Evolutionary conservation across 2,113 vertebrate species (phyloP), one percentile per base, ranked within the genome.

Genomic region (Xenopus borealis): DNA sequence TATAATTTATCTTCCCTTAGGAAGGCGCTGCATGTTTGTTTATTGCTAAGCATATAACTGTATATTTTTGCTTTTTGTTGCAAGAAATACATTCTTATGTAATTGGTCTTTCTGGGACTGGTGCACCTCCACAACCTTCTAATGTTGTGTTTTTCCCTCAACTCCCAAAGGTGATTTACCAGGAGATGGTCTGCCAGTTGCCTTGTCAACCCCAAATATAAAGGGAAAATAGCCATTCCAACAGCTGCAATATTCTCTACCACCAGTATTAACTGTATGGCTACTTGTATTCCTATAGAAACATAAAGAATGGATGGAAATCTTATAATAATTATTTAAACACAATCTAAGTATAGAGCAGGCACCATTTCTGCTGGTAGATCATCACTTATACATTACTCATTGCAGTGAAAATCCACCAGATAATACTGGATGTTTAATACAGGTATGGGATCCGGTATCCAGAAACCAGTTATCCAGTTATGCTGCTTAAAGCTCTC

Each of bases 31-130:
- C 20, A 58, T 75, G 65, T 45, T 19, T 69, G 74, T 57, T 45
- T 68, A n/a, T 75, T 46, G 62, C 67, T 75, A 69, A 50, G 55
- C 73, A 69, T 11, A 27, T 27, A 77, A 19, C 74, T 14, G 66
- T 75, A 68, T 53, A 69, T 52, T 50, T 71, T 52, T 68, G 47
- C 13, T 61, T 77, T 20, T 44, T 64, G 30, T 18, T 30, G 65
- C 47, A 68, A 75, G 53, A 47, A 65, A 61, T 66, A 18, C 50
- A 64, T 62, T 62, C 18, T n/a, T 69, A 61, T 77, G 63, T 77
- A 77, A 77, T 77, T 77, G 74, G 74, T 77, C 74, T 77, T 77
- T 64, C 74, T 70, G 74, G 74, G 74, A 77, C 74, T 77, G 50
- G 52, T 70, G 59, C 57, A 50, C 55, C 53, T 58, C 64, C 46